Base-by-base conservation (phyloP, 2,113 vertebrate species). In the Crotalus helleri region DNA sequence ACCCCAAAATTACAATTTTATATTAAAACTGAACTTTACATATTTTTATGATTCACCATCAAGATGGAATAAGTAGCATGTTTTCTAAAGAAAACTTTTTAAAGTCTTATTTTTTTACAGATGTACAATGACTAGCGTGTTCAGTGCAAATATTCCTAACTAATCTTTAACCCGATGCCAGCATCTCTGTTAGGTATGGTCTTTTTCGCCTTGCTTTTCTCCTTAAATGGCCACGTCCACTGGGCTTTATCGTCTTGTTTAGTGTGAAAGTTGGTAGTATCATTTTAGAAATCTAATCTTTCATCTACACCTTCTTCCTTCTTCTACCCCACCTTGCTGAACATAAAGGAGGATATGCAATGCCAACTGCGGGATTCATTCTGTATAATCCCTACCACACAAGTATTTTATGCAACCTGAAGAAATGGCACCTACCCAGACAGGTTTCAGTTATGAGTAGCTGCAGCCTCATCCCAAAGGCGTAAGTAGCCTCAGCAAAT, bases 1-100 rank as follows among this genome's bases (percentile, higher is more conserved):
- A 91, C 96, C 95, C 92, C 96, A 29, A 95, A 96, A 46, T 86
- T 93, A 59, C 55, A 90, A 57, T 95, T 96, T 64, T 88, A 23
- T 93, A 96, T 61, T 94, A 95, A 90, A 88, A 95, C 90, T 94
- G 95, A 95, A 9, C 29, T 93, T 92, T 96, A 3, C 53, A 12
- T 92, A 46, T 51, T 89, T 81, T n/a, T 85, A 85, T 53, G 55
- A 90, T 49, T 86, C 29, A 26, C 12, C 64, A 61, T 61, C 55
- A 49, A 88, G 69, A 90, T 26, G 44, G 74, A 85, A 23, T 39
- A 92, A 90, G 74, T 74, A 89, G 54, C n/a, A 81, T 90, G 49
- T 85, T 90, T 90, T 61, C 46, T 61, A 64, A 54, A n/a, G 85
- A 59, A 92, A 88, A 55, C 12, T 87, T 51, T 89, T 55, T 54